Conservation (phyloP, 2,888 invertebrate genomes). For the Osedax frankpressi region DNA sequence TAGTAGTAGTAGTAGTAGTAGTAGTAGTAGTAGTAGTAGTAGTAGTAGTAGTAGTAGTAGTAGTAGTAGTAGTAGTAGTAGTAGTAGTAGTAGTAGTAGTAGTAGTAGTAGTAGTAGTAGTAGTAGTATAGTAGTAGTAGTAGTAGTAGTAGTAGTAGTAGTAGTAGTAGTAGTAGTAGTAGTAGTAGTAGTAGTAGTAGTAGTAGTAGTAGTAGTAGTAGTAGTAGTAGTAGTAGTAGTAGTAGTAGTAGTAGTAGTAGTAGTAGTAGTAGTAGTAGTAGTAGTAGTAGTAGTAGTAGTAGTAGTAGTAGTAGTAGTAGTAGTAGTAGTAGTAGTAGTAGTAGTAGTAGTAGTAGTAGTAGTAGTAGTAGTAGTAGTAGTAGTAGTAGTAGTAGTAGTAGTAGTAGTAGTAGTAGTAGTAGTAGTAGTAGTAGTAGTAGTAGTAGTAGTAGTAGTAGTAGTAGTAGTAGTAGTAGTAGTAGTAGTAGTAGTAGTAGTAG, state of each 20-base stretch:
- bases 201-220: not conserved
- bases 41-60: constrained; percentile 12
- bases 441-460: too few relatives aligned
- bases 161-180: not conserved
- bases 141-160: not conserved
- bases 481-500: too few relatives aligned
- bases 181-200: not conserved
- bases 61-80: constrained; percentile 10
- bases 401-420: too few relatives aligned
- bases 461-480: too few relatives aligned
- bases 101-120: not conserved
- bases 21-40: constrained; percentile 14
- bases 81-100: constrained; percentile 3
- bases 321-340: not conserved
- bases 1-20: constrained; percentile 13
- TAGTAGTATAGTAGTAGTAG: not conserved
- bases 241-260: not conserved
- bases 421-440: too few relatives aligned
- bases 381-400: too few relatives aligned
- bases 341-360: not conserved
- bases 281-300: not conserved
- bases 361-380: too few relatives aligned
- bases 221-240: not conserved
- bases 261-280: not conserved
- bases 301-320: not conserved